Percentiles rank a stretch among this genome's conserved stretches.
phyloP scores from a whole-genome alignment of 2,888 invertebrate genomes.

The Drosophila pegasa region DNA sequence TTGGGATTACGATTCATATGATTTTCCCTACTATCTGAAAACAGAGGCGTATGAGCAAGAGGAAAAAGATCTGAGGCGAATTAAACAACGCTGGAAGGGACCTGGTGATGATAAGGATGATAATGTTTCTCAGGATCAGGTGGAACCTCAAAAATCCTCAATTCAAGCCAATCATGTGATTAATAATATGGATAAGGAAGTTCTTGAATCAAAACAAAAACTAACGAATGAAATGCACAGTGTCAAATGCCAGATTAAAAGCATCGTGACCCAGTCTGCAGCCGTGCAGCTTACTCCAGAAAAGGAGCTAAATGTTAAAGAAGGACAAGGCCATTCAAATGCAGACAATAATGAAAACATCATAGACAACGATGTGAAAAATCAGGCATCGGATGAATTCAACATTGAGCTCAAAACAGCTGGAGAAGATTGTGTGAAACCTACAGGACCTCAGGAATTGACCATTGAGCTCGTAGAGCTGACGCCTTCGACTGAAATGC shows the following conservation, averaged over 20 bases:
- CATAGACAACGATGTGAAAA: conserved; percentile 1
- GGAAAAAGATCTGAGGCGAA: conserved; percentile 32
- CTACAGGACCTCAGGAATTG: conserved; percentile 1
- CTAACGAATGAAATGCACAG: not conserved
- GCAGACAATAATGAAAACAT: not conserved
- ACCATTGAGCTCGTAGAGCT: conserved; percentile 37
- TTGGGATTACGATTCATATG: conserved; percentile 77
- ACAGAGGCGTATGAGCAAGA: conserved; percentile 18
- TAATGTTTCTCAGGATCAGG: not conserved
- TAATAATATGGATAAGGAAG: not conserved
- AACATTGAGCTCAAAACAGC: not conserved
- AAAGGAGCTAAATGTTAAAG: not conserved
- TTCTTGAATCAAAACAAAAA: not conserved
- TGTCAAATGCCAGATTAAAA: not conserved
- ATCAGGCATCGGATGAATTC: not conserved
- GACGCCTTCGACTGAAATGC: conserved; percentile 42
- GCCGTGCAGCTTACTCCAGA: not conserved
- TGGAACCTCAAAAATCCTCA: not conserved
- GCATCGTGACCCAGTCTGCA: too few relatives aligned
- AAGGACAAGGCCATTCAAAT: not conserved
- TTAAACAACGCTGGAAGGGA: conserved; percentile 38
- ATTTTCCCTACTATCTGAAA: conserved; percentile 54
- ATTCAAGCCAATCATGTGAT: not conserved
- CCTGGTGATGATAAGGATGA: not conserved
- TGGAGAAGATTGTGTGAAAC: not conserved